Evolutionary conservation across 2,888 invertebrate species (phyloP).

Genomic region (Polymixis lichenea): DNA sequence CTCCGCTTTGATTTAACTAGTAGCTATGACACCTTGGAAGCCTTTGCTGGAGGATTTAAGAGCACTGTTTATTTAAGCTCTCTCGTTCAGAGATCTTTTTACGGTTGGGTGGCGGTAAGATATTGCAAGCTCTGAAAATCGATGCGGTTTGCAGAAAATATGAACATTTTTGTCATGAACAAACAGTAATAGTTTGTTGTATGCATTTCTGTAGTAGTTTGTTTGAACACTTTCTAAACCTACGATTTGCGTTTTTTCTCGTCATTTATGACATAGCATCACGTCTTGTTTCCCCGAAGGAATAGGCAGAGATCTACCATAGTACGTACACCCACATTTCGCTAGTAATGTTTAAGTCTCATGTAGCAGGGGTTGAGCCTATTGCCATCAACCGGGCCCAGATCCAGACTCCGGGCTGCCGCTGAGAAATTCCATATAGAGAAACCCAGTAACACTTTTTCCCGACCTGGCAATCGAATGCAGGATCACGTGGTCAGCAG

Average conservation of each 20-base stretch:
- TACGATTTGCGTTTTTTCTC: background rate
- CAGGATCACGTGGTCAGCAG: too few species aligned
- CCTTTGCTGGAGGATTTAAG: slow-evolving; percentile 55
- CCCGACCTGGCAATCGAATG: too few species aligned
- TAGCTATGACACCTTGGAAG: slow-evolving; percentile 59
- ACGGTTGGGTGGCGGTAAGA: slow-evolving; percentile 16
- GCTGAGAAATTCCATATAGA: too few species aligned
- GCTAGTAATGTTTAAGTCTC: too few species aligned
- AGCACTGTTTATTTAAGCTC: slow-evolving; percentile 58
- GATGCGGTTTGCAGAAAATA: slow-evolving; percentile 27
- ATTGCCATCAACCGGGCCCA: too few species aligned
- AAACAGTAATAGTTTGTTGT: slow-evolving; percentile 5
- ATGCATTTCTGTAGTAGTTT: slow-evolving; percentile 13
- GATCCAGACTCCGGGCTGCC: too few species aligned
- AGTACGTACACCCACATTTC: too few species aligned
- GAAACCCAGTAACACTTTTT: too few species aligned
- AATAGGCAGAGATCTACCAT: too few species aligned
- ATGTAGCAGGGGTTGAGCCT: too few species aligned
- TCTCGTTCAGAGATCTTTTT: slow-evolving; percentile 47
- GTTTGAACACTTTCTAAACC: slow-evolving; percentile 22
- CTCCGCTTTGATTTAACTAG: slow-evolving; percentile 65
- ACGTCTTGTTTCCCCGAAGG: too few species aligned
- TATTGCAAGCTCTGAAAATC: slow-evolving; percentile 32
- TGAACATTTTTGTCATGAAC: slow-evolving; percentile 33
- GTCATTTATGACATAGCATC: background rate